Evolutionary conservation across 2,113 vertebrate genomes (phyloP), one percentile per base, ranked within the genome.

Genomic region (Hepsetus odoe): DNA sequence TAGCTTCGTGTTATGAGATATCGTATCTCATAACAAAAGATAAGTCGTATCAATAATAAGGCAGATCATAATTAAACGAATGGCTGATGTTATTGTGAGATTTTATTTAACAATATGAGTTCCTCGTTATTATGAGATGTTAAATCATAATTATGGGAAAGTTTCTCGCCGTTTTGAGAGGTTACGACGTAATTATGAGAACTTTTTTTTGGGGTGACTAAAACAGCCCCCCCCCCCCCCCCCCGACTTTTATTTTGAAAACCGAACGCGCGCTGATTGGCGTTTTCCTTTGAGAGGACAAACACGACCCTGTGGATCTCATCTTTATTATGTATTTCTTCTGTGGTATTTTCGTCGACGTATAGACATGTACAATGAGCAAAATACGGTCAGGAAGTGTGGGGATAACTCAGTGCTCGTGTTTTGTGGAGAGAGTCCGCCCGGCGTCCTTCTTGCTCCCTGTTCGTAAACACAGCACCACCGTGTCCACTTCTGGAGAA

Each of bases 161-260:
- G n/a, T n/a, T n/a, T n/a, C n/a, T n/a, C n/a, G n/a, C n/a, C n/a
- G n/a, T n/a, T n/a, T n/a, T n/a, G n/a, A n/a, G n/a, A n/a, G n/a
- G n/a, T n/a, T n/a, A n/a, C n/a, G n/a, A n/a, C n/a, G n/a, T n/a
- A n/a, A n/a, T n/a, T n/a, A n/a, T n/a, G n/a, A n/a, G n/a, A n/a
- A n/a, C n/a, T n/a, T n/a, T n/a, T n/a, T n/a, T n/a, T 51, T 10
- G 5, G 5, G 11, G n/a, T n/a, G n/a, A n/a, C n/a, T n/a, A n/a
- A n/a, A n/a, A n/a, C n/a, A n/a, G n/a, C n/a, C n/a, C n/a, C n/a
- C n/a, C n/a, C n/a, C n/a, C n/a, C n/a, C n/a, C n/a, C n/a, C n/a
- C n/a, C 28, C 12, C 26, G 53, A 74, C 76, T 69, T 82, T 79
- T 79, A 82, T 70, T 62, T 70, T 82, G 56, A 82, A 73, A 38